Conservation (phyloP, 2,888 invertebrate species). For the Pedicia rivosa region DNA sequence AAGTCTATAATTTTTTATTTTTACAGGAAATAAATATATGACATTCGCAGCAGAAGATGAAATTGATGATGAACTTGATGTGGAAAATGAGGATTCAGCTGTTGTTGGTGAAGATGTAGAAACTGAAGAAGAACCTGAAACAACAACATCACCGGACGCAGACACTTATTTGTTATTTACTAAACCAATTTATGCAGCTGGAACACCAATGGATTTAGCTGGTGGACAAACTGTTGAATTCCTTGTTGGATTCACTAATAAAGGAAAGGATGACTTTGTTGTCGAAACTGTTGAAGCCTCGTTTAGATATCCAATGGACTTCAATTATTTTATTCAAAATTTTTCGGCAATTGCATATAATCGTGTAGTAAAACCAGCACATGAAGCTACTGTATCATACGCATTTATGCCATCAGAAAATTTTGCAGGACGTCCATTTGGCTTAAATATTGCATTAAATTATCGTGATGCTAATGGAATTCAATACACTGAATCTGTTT, state of each 20-base stretch:
- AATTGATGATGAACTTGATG: slow-evolving; percentile 51
- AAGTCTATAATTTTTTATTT: slow-evolving; percentile 11
- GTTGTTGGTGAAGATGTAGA: slow-evolving; percentile 42
- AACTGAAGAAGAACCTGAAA: slow-evolving; percentile 34
- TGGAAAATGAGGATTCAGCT: slow-evolving; percentile 45
- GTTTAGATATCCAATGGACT: slow-evolving; percentile 98
- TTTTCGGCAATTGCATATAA: slow-evolving; percentile 85
- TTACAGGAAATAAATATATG: slow-evolving; percentile 35
- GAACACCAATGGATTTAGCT: slow-evolving; percentile 46
- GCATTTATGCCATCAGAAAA: slow-evolving; percentile 89
- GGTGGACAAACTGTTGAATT: slow-evolving; percentile 89
- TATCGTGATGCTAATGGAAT: slow-evolving; percentile 63
- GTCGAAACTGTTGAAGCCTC: slow-evolving; percentile 93
- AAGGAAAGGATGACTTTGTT: slow-evolving; percentile 77
- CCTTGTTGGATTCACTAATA: slow-evolving; percentile 91
- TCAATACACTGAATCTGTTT: slow-evolving; percentile 69
- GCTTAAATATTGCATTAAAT: slow-evolving; percentile 79
- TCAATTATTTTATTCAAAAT: slow-evolving; percentile 95
- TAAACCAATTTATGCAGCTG: slow-evolving; percentile 48
- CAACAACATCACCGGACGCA: slow-evolving; percentile 73
- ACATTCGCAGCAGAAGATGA: slow-evolving; percentile 51
- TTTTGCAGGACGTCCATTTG: slow-evolving; percentile 95
- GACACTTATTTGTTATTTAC: slow-evolving; percentile 84
- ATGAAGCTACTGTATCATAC: slow-evolving; percentile 91
- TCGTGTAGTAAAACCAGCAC: slow-evolving; percentile 71